Evolutionary conservation across 1,140 invertebrate species (phyloP), one percentile per base, ranked within the genome.

Genomic region (Drosophila varians): DNA sequence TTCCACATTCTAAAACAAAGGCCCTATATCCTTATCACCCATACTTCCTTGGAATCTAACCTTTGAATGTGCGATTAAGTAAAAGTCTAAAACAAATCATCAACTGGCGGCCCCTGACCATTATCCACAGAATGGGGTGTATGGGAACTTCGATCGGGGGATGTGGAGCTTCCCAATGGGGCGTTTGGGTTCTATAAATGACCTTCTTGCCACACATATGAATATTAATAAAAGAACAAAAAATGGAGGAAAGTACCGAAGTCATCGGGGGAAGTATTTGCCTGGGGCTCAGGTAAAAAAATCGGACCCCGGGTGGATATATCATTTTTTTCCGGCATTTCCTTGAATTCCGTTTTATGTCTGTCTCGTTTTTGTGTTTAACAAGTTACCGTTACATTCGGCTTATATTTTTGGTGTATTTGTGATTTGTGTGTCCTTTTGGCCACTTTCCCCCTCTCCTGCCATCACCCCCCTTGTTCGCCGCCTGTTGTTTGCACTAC

Each of bases 381-480:
- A 83, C 61, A 77, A 83, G 73, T 74, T 73, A 74, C 78, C 40
- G 43, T 83, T 83, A 62, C 53, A 36, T 77, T 76, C 52, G 73
- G 42, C 53, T 69, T 49, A 68, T 66, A 45, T 36, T 68, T 51
- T 64, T 47, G 31, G n/a, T 74, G 51, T 74, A 51, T 74, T 38
- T 55, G 49, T 75, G 34, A 57, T 57, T 52, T 77, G 51, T 53
- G 57, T 55, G 48, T 72, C 31, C 61, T 48, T 16, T 62, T 55
- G 51, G 54, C 45, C 19, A 49, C 11, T 45, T 34, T 38, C 66
- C 23, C 14, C 38, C 31, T 26, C 36, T 46, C 31, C 28, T 28
- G 19, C 16, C 43, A 11, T 31, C 9, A 31, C 26, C 25, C 26
- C 25, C n/a, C 4, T 38, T 38, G 12, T 38, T 36, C 34, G n/a